These are phyloP conservation scores for Eptatretus atami DNA, from an alignment of 2,797 vertebrate genomes.

Conservation along the genomic window DNA sequence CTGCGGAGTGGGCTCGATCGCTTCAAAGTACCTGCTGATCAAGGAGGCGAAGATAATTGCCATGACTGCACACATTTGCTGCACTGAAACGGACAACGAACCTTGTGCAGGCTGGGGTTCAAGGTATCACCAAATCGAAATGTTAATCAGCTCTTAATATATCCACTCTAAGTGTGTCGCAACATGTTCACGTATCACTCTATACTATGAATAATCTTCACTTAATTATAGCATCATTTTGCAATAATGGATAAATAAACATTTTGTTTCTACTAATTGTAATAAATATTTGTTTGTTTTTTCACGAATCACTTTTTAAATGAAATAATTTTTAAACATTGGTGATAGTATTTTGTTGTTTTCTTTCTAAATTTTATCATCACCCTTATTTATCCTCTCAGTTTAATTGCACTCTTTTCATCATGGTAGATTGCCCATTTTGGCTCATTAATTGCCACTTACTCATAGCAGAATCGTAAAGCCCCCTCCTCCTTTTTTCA, in stretches of 20 bases:
- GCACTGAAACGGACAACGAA: constrained; percentile 91
- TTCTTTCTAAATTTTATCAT: too few relatives aligned
- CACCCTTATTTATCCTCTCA: too few relatives aligned
- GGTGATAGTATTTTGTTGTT: too few relatives aligned
- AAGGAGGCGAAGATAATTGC: constrained; percentile 98
- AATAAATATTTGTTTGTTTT: too few relatives aligned
- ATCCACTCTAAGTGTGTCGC: background rate
- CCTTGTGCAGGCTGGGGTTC: constrained; percentile 75
- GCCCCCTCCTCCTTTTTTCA: background rate
- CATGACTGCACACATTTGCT: constrained; percentile 96
- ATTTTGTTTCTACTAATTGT: too few relatives aligned
- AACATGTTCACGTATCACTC: background rate
- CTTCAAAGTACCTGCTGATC: constrained; percentile 78
- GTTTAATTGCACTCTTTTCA: too few relatives aligned
- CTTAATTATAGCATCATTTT: background rate
- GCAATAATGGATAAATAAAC: background rate
- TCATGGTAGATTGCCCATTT: too few relatives aligned
- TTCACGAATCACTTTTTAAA: too few relatives aligned
- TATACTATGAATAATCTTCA: background rate
- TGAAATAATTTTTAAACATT: too few relatives aligned
- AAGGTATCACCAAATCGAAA: constrained; percentile 30
- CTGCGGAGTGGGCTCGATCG: constrained; percentile 77
- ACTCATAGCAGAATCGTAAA: too few relatives aligned
- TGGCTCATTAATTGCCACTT: too few relatives aligned
- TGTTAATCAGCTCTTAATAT: constrained; percentile 6